Evolutionary conservation across 2,797 vertebrate genomes (phyloP).

Genomic region (Morus bassanus): DNA sequence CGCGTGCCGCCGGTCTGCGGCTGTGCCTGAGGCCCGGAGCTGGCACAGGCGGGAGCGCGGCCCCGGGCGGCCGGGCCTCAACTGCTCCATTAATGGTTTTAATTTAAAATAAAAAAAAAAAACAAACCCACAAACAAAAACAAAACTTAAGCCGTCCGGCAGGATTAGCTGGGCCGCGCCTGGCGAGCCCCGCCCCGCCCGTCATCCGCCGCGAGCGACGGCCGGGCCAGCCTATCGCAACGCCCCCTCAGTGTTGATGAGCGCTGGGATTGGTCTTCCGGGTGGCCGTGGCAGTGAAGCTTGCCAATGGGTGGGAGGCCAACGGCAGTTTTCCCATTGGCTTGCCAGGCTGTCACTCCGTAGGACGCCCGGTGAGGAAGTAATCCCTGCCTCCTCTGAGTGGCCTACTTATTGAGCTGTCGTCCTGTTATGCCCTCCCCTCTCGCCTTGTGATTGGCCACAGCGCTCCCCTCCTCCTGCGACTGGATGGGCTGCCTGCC

Average conservation of each 20-base stretch:
- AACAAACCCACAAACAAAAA: too few species aligned
- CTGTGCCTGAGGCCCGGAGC: too few species aligned
- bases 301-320: not conserved
- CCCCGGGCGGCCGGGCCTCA: too few species aligned
- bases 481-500: not conserved
- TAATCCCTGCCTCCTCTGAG: rapidly evolving
- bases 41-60: too few species aligned
- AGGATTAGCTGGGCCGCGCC: too few species aligned
- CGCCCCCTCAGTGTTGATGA: rapidly evolving
- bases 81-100: too few species aligned
- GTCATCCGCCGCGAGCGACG: not conserved
- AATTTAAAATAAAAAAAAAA: too few species aligned
- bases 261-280: not conserved
- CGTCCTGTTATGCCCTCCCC: rapidly evolving
- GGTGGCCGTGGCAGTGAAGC: not conserved
- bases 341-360: not conserved
- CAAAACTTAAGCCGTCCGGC: too few species aligned
- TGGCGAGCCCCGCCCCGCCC: too few species aligned
- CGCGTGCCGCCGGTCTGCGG: too few species aligned
- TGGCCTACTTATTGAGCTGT: not conserved
- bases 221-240: not conserved
- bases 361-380: rapidly evolving
- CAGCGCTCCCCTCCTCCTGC: rapidly evolving
- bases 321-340: not conserved
- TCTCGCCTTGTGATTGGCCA: not conserved